A percentile compares a stretch with the other conserved stretches of the same genome.
These are phyloP conservation scores for Endomychus coccineus DNA, from an alignment of 2,888 invertebrate genomes.

Conservation along the genomic window DNA sequence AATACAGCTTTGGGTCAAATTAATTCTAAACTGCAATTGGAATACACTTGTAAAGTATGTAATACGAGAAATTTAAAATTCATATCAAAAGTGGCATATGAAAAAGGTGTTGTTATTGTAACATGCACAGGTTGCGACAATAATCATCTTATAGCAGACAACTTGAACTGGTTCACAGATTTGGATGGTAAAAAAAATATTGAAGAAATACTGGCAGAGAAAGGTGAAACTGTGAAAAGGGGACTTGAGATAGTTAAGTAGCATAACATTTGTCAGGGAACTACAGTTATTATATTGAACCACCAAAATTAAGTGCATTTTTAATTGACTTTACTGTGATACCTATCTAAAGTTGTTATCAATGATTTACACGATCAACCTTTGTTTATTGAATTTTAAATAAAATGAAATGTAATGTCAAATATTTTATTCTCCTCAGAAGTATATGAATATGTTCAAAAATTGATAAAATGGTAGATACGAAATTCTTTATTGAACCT, in stretches of 20 bases:
- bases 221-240: slow-evolving; percentile 73
- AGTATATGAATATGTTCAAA: too few species aligned
- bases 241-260: slow-evolving; percentile 29
- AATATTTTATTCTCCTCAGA: too few species aligned
- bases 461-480: too few species aligned
- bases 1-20: slow-evolving; percentile 36
- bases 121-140: slow-evolving; percentile 81
- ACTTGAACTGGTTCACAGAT: slow-evolving; percentile 89
- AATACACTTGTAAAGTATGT: slow-evolving; percentile 89
- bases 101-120: slow-evolving; percentile 86
- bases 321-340: too few species aligned
- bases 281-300: too few species aligned
- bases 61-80: slow-evolving; percentile 64
- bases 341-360: too few species aligned
- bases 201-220: slow-evolving; percentile 80
- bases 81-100: slow-evolving; percentile 80
- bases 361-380: too few species aligned
- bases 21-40: slow-evolving; percentile 58
- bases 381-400: too few species aligned
- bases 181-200: slow-evolving; percentile 73
- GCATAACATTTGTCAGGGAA: too few species aligned
- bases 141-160: slow-evolving; percentile 92
- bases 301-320: too few species aligned
- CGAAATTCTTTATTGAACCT: too few species aligned
- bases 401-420: too few species aligned